phyloP scores from a whole-genome alignment of 2,888 invertebrate species.

The Limnephilus auricula region DNA sequence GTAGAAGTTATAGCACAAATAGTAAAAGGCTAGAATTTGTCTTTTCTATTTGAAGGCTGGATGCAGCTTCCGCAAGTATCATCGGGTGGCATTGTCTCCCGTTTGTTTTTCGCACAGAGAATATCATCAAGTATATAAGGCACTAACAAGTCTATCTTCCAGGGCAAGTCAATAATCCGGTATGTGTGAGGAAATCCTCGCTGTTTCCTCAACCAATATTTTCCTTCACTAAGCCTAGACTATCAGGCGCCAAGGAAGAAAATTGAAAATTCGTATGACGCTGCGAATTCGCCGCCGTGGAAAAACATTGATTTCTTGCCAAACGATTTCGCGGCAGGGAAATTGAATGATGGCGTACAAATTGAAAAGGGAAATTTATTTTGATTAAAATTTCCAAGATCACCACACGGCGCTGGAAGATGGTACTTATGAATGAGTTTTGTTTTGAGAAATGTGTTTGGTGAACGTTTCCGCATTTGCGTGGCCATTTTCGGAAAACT shows the following conservation, averaged over 20 bases:
- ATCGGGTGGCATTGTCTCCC: neutral
- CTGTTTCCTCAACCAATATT: conserved; percentile 43
- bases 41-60: neutral
- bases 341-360: conserved; percentile 55
- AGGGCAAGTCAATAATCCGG: conserved; percentile 50
- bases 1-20: neutral
- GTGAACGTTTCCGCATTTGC: neutral
- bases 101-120: neutral
- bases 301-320: conserved; percentile 56
- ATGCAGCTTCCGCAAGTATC: neutral
- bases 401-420: neutral
- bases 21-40: neutral
- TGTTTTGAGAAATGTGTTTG: conserved; percentile 1
- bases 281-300: conserved; percentile 16
- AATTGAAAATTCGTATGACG: conserved; percentile 58
- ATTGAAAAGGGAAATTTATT: conserved; percentile 55
- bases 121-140: conserved; percentile 20
- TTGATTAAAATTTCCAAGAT: conserved; percentile 54
- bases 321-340: conserved; percentile 53
- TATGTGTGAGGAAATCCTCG: conserved; percentile 45
- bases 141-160: conserved; percentile 35
- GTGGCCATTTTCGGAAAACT: neutral
- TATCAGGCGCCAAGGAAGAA: conserved; percentile 47
- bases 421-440: conserved; percentile 4
- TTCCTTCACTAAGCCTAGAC: conserved; percentile 51